A percentile compares a stretch with the other conserved stretches of the same genome.
phyloP scores from a whole-genome alignment of 2,113 vertebrate genomes.

The Lampris megalopsis region DNA sequence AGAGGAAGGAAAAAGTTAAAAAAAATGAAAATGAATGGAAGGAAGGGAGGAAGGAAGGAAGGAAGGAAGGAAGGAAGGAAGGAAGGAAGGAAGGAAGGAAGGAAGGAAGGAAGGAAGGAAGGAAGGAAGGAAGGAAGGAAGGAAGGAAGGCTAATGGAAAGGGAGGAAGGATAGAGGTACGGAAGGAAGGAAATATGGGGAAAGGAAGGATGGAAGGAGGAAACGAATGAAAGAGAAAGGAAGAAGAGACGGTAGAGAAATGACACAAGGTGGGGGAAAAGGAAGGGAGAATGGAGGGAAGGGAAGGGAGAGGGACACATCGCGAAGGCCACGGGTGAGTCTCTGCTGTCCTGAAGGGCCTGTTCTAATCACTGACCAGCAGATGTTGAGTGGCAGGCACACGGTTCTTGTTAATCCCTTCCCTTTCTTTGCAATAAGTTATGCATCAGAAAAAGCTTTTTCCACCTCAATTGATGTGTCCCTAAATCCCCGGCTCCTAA shows the following conservation, averaged over 20 bases:
- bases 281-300: constrained; percentile 1
- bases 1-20: too few species aligned
- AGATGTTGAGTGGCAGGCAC: constrained; percentile 52
- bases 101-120: constrained; percentile 4
- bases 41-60: background rate
- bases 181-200: background rate
- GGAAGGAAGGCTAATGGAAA: background rate
- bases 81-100: background rate
- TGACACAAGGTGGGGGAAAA: background rate
- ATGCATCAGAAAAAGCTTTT: constrained; percentile 73
- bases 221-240: background rate
- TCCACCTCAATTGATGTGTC: constrained; percentile 76
- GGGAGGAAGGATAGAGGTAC: background rate
- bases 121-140: background rate
- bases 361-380: constrained; percentile 70
- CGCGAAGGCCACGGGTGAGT: background rate
- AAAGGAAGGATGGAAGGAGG: background rate
- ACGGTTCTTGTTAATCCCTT: constrained; percentile 63
- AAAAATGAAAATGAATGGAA: background rate
- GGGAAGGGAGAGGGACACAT: background rate
- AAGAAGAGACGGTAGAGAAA: background rate
- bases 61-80: background rate
- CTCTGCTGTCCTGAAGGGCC: constrained; percentile 42
- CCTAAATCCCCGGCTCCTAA: constrained; percentile 79
- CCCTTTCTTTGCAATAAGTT: constrained; percentile 68